Percentiles rank a stretch among this genome's conserved stretches.
Evolutionary conservation across 2,113 vertebrate genomes (phyloP).

Genomic region (Cheilinus undulatus): DNA sequence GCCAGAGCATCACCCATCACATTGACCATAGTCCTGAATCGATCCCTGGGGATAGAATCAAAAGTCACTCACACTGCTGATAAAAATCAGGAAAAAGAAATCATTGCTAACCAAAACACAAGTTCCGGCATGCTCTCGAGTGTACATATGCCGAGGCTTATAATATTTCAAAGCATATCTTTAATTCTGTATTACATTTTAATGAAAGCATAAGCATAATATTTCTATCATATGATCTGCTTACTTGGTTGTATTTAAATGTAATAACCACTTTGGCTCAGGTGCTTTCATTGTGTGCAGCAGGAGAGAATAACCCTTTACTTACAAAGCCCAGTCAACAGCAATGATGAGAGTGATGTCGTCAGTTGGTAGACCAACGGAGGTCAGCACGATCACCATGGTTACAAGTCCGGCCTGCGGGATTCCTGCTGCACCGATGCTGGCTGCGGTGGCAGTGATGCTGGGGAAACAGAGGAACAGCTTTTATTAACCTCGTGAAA

Average conservation of each 20-base stretch:
- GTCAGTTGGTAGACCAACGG: constrained; percentile 95
- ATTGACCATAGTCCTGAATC: constrained; percentile 98
- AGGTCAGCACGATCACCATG: constrained; percentile 98
- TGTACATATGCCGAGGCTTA: background rate
- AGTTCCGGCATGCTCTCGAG: background rate
- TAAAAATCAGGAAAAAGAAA: background rate
- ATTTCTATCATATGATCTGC: background rate
- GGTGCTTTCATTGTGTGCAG: background rate
- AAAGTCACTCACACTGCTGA: background rate
- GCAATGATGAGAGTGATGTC: constrained; percentile 98
- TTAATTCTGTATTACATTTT: background rate
- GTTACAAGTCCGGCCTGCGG: constrained; percentile 97
- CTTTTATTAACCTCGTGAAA: background rate
- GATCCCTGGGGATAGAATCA: constrained; percentile 86
- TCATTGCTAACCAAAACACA: background rate
- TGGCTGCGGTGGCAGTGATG: constrained; percentile 97
- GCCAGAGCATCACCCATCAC: constrained; percentile 95
- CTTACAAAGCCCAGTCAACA: constrained; percentile 98
- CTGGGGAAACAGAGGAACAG: constrained; percentile 70
- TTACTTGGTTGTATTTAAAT: background rate
- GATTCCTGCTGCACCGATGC: constrained; percentile 97
- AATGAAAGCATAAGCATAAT: background rate
- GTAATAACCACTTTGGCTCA: background rate
- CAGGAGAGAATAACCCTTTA: constrained; percentile 48
- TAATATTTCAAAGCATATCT: background rate